Percentiles rank a stretch among this genome's conserved stretches.
These are phyloP conservation scores for Catostomus latipinnis DNA, from an alignment of 2,797 vertebrate species.

Conservation along the genomic window DNA sequence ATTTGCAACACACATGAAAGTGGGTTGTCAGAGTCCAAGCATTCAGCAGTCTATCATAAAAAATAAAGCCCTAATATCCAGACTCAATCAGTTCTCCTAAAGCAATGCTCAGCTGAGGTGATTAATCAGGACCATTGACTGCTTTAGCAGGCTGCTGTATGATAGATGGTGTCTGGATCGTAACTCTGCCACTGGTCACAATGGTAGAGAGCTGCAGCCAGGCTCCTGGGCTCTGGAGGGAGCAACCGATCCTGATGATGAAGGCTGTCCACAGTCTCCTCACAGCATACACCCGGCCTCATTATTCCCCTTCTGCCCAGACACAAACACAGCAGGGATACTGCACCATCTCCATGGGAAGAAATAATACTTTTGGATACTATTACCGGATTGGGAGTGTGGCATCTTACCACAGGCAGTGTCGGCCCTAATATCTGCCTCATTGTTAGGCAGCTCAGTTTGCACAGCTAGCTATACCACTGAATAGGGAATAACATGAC, in stretches of 20 bases:
- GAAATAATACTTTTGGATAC: constrained; percentile 50
- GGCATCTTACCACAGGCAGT: constrained; percentile 48
- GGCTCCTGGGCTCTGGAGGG: constrained; percentile 37
- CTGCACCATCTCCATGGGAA: constrained; percentile 42
- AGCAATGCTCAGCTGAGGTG: constrained; percentile 35
- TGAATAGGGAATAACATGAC: constrained; percentile 22
- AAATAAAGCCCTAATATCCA: constrained; percentile 41
- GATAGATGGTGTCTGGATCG: constrained; percentile 46
- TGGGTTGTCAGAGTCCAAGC: constrained; percentile 11
- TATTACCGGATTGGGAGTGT: constrained; percentile 41
- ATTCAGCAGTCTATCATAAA: constrained; percentile 35
- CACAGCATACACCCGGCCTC: constrained; percentile 51
- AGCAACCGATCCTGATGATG: constrained; percentile 42
- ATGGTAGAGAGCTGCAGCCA: constrained; percentile 38
- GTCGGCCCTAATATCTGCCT: constrained; percentile 37
- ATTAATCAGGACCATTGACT: constrained; percentile 57
- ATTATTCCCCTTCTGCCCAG: constrained; percentile 45
- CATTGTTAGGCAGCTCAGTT: constrained; percentile 48
- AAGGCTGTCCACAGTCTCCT: constrained; percentile 24
- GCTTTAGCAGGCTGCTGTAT: constrained; percentile 49
- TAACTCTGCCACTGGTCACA: constrained; percentile 48
- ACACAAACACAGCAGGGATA: constrained; percentile 50
- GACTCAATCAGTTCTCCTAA: constrained; percentile 42
- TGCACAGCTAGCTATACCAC: neutral
- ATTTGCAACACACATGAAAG: constrained; percentile 10